These are phyloP conservation scores for Zaprionus camerounensis DNA, from an alignment of 1,140 invertebrate species.

Conservation along the genomic window DNA sequence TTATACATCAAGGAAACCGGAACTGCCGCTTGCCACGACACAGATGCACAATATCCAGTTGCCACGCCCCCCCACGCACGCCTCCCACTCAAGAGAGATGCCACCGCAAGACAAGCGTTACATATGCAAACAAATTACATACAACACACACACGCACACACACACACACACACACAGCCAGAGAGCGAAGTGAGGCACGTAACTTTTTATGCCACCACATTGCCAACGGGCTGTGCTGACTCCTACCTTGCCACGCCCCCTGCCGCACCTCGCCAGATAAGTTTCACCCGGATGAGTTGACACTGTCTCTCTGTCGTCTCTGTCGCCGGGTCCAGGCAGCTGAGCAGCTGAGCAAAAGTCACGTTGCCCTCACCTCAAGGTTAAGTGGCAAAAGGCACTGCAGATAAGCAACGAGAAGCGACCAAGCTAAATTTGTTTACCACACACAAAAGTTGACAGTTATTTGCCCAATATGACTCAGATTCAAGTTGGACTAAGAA, in stretches of 20 bases:
- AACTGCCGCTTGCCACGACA: conserved; percentile 53
- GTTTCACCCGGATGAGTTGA: conserved; percentile 62
- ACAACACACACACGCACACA: conserved; percentile 6
- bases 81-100: conserved; percentile 11
- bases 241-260: conserved; percentile 10
- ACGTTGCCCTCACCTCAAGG: conserved; percentile 64
- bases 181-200: conserved; percentile 52
- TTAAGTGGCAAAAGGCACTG: conserved; percentile 62
- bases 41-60: conserved; percentile 24
- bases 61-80: background rate
- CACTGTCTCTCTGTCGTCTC: conserved; percentile 35
- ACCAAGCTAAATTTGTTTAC: conserved; percentile 53
- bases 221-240: conserved; percentile 23
- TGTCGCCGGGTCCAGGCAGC: conserved; percentile 19
- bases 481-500: conserved; percentile 32
- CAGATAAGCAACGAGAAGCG: conserved; percentile 54
- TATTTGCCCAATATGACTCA: conserved; percentile 44
- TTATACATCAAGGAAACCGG: conserved; percentile 68
- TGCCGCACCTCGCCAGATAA: conserved; percentile 22
- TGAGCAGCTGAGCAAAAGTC: conserved; percentile 61
- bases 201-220: conserved; percentile 61
- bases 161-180: conserved; percentile 6
- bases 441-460: conserved; percentile 42
- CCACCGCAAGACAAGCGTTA: conserved; percentile 25
- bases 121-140: conserved; percentile 71